Evolutionary conservation across 92 coral and sea anemone species (phyloP).

Genomic region (Parazoanthus swiftii): DNA sequence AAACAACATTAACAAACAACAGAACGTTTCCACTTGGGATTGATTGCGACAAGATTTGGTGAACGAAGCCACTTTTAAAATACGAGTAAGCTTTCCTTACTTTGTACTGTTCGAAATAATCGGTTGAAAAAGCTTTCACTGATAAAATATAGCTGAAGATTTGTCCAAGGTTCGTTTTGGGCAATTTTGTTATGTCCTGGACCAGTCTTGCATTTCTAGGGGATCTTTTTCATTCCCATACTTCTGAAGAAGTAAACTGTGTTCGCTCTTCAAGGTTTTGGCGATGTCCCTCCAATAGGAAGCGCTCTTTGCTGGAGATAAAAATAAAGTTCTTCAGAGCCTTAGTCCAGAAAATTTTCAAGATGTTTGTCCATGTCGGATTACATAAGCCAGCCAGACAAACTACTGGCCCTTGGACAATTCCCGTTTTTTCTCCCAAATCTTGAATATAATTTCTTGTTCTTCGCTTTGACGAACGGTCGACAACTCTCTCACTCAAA

Average conservation of each 20-base stretch:
- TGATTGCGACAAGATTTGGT: conserved; percentile 5
- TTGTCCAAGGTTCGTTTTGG: conserved; percentile 43
- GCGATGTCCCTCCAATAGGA: conserved; percentile 3
- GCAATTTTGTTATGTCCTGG: conserved; percentile 45
- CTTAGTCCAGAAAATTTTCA: background rate
- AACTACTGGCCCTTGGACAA: too few species aligned
- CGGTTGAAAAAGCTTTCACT: conserved; percentile 53
- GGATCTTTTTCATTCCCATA: conserved; percentile 19
- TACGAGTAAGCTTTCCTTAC: conserved; percentile 55
- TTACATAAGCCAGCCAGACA: background rate
- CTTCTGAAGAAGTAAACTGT: background rate
- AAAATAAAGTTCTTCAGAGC: background rate
- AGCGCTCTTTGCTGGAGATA: background rate
- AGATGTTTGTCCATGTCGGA: background rate
- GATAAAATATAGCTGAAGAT: conserved; percentile 43
- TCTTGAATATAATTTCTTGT: too few species aligned
- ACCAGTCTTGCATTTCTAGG: conserved; percentile 34
- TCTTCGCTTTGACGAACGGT: too few species aligned
- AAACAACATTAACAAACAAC: background rate
- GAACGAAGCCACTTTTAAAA: conserved; percentile 66
- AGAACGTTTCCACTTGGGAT: conserved; percentile 17
- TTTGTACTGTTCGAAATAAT: conserved; percentile 52
- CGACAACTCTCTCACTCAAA: too few species aligned
- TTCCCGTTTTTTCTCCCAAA: too few species aligned
- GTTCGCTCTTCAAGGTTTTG: conserved; percentile 16